Evolutionary conservation across 2,113 vertebrate species (phyloP), one percentile per base, ranked within the genome.

Genomic region (Monopterus albus): DNA sequence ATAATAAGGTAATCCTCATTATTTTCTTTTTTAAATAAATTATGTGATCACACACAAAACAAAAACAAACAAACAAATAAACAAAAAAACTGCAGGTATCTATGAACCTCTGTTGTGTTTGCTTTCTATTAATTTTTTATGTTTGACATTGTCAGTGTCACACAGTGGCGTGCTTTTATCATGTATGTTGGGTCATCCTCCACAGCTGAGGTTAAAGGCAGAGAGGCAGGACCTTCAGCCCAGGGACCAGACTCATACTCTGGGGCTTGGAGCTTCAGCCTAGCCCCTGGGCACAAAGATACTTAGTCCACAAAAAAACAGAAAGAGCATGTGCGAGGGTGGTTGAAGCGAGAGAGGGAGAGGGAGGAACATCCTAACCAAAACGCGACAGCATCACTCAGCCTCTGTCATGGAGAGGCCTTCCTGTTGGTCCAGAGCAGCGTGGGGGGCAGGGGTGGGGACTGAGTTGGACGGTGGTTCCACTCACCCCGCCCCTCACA

Each of bases 391-490:
- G 49, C 15, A 47, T 45, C 38, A 59, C 52, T 55, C 36, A 33
- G 26, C 45, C 21, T 52, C 56, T 3, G 28, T 91, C 88, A 92
- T 1, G 87, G 79, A 52, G 88, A 92, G 53, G 88, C 88, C 86
- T 96, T 96, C 91, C 94, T 95, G 84, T 91, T 26, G 93, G 93
- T 92, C 95, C 94, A 91, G 88, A 95, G 88, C 88, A 94, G 85
- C 17, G 85, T 71, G 78, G 88, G 88, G 60, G 95, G 88, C 71
- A 93, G 18, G 90, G 93, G 3, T 79, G 93, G 55, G 91, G 94
- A 92, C 84, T 68, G 92, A 84, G 90, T 85, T 40, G 39, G 91
- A 78, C 57, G 91, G 45, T 92, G 92, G 79, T 95, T 94, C 93
- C 95, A 95, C 70, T 92, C 90, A 15, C 84, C 90, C 29, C 60